phyloP scores from a whole-genome alignment of 1,140 invertebrate species.

The Heterodera schachtii region DNA sequence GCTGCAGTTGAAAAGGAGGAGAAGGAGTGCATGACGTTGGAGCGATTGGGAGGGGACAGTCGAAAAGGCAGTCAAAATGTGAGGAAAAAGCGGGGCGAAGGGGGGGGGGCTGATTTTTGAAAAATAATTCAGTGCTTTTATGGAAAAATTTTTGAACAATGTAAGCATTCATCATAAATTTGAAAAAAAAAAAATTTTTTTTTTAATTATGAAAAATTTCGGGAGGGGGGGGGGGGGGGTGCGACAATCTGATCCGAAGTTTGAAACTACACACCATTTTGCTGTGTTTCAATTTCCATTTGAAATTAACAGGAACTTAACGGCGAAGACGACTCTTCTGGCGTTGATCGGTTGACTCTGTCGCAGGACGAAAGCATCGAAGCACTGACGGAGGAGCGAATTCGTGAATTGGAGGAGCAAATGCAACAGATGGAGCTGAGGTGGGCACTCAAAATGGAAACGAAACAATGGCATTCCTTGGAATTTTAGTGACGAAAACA shows the following conservation, averaged over 20 bases:
- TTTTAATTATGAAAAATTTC: too few species aligned
- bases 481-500: constrained; percentile 22
- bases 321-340: neutral
- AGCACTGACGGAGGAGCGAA: neutral
- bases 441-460: neutral
- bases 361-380: neutral
- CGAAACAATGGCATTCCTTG: neutral
- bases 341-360: neutral
- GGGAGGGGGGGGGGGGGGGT: too few species aligned
- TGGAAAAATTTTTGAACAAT: neutral
- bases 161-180: neutral
- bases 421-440: neutral
- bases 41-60: neutral
- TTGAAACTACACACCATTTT: neutral
- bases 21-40: neutral
- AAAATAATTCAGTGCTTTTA: neutral
- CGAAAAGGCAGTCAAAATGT: neutral
- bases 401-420: constrained; percentile 15
- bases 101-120: neutral
- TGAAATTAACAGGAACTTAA: neutral
- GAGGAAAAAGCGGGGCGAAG: neutral
- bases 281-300: neutral
- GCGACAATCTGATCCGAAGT: too few species aligned
- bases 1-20: neutral
- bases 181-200: too few species aligned